Base-by-base conservation (phyloP, 2,113 vertebrate genomes). In the Prunella himalayana region DNA sequence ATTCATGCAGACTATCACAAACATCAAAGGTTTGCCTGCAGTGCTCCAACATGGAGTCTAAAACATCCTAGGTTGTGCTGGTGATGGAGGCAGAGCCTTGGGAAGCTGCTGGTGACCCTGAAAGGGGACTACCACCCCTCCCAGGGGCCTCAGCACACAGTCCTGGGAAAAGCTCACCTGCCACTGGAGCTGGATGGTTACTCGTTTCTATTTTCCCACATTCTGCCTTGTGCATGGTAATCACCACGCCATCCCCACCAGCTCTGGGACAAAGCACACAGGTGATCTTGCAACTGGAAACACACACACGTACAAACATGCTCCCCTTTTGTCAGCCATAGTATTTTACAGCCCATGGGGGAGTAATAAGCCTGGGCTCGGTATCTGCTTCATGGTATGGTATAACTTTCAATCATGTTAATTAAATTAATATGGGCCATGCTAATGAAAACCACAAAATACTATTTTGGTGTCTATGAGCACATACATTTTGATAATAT, bases 371-470 rank as follows among this genome's bases (percentile, higher is more conserved):
- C 77, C 59, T 72, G 49, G 69, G 50, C 66, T 88, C 6, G 0
- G 35, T 86, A 77, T 96, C 92, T 95, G 73, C 93, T 71, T 96
- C 82, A 8, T 86, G 68, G 50, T 50, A 60, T 31, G 68, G 90
- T 86, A 85, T 9, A 93, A 96, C 94, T 96, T 96, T 98, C 95
- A 95, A 95, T 97, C 96, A 96, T 15, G 82, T 96, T 98, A 98
- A 98, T 98, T 97, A 97, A 97, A 96, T 97, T 97, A 98, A 97
- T 97, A 96, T 92, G 92, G 76, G 72, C 95, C 53, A 11, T n/a
- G 63, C 68, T 98, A 97, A 98, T 90, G 95, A 97, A 97, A 97
- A 96, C 90, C 72, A 77, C 96, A 97, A 95, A 97, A 97, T 94
- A 79, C 95, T 96, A 92, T 96, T 97, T 96, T 91, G 71, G 82